Evolutionary conservation across 2,888 invertebrate species (phyloP).

Genomic region (Coronaproctus castanopsis): DNA sequence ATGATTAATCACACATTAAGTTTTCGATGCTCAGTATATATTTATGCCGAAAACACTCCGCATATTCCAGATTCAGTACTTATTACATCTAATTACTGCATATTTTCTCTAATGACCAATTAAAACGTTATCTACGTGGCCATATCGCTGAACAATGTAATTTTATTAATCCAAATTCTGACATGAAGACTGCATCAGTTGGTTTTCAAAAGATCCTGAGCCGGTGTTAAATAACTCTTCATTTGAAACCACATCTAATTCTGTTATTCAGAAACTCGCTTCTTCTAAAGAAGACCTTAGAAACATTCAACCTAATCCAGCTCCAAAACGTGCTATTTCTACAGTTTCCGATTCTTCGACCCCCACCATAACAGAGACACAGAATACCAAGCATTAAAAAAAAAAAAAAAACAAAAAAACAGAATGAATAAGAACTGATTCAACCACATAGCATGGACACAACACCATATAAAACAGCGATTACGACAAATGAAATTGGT

Average conservation of each 20-base stretch:
- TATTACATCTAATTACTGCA: background rate
- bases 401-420: background rate
- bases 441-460: background rate
- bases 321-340: background rate
- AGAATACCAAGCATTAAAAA: background rate
- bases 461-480: background rate
- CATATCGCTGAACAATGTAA: background rate
- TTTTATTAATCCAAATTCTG: background rate
- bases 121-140: background rate
- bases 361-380: background rate
- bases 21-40: background rate
- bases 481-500: background rate
- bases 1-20: background rate
- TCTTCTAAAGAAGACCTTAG: background rate
- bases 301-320: background rate
- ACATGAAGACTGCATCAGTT: too few species aligned
- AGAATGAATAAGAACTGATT: background rate
- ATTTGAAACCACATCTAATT: too few species aligned
- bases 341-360: background rate
- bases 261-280: too few species aligned
- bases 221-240: too few species aligned
- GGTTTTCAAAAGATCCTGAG: too few species aligned
- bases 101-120: background rate
- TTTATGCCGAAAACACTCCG: background rate
- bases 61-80: background rate